A percentile compares a stretch with the other conserved stretches of the same genome.
These are phyloP conservation scores for Amyelois transitella DNA, from an alignment of 1,140 invertebrate species.

Conservation along the genomic window DNA sequence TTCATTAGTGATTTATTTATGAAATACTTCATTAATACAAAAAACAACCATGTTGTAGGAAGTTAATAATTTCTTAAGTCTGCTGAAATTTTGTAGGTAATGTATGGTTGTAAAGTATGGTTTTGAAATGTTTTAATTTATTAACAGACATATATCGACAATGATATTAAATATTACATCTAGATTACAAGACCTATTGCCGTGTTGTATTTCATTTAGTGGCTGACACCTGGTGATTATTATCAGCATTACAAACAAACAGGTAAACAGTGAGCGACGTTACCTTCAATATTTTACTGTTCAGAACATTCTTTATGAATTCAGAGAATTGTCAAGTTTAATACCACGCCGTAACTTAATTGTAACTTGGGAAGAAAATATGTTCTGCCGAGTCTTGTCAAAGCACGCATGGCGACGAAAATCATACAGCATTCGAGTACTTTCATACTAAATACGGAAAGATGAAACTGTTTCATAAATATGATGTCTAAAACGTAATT, in stretches of 20 bases:
- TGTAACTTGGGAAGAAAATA: background rate
- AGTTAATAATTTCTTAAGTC: no score
- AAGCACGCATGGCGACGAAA: conserved; percentile 56
- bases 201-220: background rate
- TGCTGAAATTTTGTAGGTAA: no score
- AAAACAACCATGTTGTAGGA: no score
- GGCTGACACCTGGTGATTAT: background rate
- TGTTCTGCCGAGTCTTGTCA: conserved; percentile 25
- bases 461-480: background rate
- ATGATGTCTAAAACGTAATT: background rate
- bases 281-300: background rate
- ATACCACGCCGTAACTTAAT: background rate
- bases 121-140: no score
- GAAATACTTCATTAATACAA: no score
- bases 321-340: background rate
- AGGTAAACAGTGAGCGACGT: background rate
- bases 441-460: background rate
- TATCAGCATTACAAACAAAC: background rate
- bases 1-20: no score
- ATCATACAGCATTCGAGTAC: background rate
- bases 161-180: background rate
- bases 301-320: background rate
- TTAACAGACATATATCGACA: background rate
- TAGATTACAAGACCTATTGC: background rate
- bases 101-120: no score